Percentiles rank a stretch among this genome's conserved stretches.
Conservation (phyloP, 2,888 invertebrate genomes). For the Drosophila hamatofila region DNA sequence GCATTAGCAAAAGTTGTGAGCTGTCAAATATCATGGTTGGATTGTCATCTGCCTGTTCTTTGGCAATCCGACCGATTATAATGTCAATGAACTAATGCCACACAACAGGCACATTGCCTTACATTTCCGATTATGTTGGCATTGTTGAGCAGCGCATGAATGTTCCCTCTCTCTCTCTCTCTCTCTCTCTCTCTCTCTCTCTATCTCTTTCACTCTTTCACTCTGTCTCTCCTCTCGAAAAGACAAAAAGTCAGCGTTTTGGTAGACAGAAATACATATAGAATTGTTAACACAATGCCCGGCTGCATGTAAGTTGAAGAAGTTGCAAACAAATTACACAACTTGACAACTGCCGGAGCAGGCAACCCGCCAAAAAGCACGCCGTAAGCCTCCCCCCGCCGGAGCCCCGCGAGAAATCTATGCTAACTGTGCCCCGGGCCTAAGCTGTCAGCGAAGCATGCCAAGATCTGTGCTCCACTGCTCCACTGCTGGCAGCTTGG, state of each 20-base stretch:
- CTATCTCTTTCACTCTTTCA: background rate
- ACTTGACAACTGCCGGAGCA: conserved; percentile 60
- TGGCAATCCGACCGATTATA: conserved; percentile 55
- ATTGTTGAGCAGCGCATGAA: conserved; percentile 48
- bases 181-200: background rate
- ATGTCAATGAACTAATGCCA: conserved; percentile 60
- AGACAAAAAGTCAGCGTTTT: conserved; percentile 50
- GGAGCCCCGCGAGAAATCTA: background rate
- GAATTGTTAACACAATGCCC: conserved; percentile 57
- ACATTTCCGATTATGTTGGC: conserved; percentile 70
- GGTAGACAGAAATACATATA: conserved; percentile 42
- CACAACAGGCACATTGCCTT: conserved; percentile 63
- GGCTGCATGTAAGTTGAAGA: conserved; percentile 43
- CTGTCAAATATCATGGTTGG: conserved; percentile 23
- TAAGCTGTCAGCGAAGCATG: conserved; percentile 25
- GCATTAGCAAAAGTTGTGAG: conserved; percentile 5
- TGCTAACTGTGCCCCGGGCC: conserved; percentile 11
- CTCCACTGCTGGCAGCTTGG: conserved; percentile 22
- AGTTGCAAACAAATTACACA: conserved; percentile 78
- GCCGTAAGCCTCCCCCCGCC: conserved; percentile 5
- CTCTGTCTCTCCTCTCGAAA: conserved; percentile 7
- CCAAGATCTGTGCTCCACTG: conserved; percentile 41
- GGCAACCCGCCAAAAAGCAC: conserved; percentile 22
- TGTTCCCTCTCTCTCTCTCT: no score
- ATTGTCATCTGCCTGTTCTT: conserved; percentile 50